Conservation (phyloP, 2,888 invertebrate species). For the Furcula furcula region DNA sequence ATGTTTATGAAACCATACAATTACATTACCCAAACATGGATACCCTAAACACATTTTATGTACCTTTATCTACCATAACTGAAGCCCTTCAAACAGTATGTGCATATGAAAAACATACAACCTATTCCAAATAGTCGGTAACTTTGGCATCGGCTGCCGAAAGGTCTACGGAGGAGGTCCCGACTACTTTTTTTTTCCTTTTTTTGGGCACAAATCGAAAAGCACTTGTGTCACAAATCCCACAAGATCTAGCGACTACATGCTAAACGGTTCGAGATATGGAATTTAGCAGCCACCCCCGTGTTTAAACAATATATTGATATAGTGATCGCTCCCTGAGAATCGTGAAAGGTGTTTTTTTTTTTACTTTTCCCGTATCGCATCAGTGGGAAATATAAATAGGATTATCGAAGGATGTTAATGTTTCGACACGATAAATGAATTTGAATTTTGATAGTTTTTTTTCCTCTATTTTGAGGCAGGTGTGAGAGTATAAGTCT, state of each 20-base stretch:
- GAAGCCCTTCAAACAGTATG: neutral
- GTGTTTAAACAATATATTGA: conserved; percentile 63
- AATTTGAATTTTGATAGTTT: neutral
- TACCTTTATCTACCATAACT: neutral
- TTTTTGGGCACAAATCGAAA: conserved; percentile 34
- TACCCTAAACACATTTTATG: neutral
- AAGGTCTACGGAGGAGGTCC: conserved; percentile 38
- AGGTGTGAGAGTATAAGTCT: no score
- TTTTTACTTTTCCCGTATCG: conserved; percentile 50
- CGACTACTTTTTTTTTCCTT: conserved; percentile 12
- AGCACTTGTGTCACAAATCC: conserved; percentile 41
- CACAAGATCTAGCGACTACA: conserved; percentile 39
- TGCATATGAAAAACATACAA: conserved; percentile 1
- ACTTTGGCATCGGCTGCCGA: conserved; percentile 1
- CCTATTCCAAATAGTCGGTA: conserved; percentile 5
- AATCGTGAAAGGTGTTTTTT: conserved; percentile 43
- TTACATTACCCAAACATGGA: neutral
- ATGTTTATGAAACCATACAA: no score
- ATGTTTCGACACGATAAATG: conserved; percentile 26
- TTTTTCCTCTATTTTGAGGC: neutral
- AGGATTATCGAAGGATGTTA: conserved; percentile 53
- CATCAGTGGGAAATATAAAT: conserved; percentile 71
- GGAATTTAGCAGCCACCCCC: conserved; percentile 74
- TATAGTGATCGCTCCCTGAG: conserved; percentile 57
- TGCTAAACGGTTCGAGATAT: conserved; percentile 69